phyloP scores from a whole-genome alignment of 2,888 invertebrate genomes.

The Leucophenga montana region DNA sequence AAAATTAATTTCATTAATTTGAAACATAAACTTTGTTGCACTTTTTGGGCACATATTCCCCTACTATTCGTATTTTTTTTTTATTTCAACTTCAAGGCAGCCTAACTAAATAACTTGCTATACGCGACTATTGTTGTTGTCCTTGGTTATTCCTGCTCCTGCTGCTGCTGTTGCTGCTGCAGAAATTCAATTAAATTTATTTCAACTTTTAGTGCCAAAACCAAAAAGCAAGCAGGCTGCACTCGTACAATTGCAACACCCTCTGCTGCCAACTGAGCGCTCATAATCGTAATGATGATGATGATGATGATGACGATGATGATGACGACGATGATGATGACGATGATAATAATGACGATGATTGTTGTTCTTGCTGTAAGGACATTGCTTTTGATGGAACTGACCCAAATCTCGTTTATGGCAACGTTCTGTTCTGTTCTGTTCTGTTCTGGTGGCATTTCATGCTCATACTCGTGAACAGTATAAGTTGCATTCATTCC shows the following conservation, averaged over 20 bases:
- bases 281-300: conserved; percentile 37
- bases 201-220: conserved; percentile 59
- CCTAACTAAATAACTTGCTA: conserved; percentile 19
- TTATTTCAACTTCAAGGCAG: neutral
- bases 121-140: conserved; percentile 22
- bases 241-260: conserved; percentile 36
- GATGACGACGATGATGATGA: no score
- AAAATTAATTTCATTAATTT: conserved; percentile 63
- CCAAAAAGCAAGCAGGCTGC: conserved; percentile 30
- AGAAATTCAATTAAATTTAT: conserved; percentile 69
- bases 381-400: conserved; percentile 61
- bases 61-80: no score
- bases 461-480: conserved; percentile 23
- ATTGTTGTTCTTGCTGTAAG: conserved; percentile 39
- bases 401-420: conserved; percentile 62
- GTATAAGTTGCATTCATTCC: conserved; percentile 27
- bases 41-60: neutral
- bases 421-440: conserved; percentile 32
- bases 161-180: no score
- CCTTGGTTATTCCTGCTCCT: conserved; percentile 45
- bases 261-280: conserved; percentile 36
- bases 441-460: conserved; percentile 23
- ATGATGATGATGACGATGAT: no score
- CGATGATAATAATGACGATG: conserved; percentile 47
- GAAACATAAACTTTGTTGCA: conserved; percentile 47